These are phyloP conservation scores for Syrphus vitripennis DNA, from an alignment of 2,888 invertebrate genomes.

Conservation along the genomic window DNA sequence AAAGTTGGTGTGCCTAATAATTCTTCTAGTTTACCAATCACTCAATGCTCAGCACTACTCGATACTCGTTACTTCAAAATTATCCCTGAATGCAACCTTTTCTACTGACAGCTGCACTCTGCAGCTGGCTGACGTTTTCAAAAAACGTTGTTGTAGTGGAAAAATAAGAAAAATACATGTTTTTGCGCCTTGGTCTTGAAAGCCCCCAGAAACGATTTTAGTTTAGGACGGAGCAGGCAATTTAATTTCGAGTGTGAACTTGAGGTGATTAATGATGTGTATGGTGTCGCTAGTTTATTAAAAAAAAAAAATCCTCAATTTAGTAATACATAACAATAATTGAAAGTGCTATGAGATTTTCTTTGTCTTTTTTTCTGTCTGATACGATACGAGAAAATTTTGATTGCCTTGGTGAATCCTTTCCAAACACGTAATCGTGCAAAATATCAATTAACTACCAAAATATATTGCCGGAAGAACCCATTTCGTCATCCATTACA, in stretches of 20 bases:
- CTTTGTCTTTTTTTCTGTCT: background rate
- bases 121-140: background rate
- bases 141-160: background rate
- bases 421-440: background rate
- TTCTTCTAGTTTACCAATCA: background rate
- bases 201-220: constrained; percentile 17
- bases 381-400: background rate
- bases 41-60: background rate
- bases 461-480: constrained; percentile 6
- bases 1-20: too few species aligned
- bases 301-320: background rate
- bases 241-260: constrained; percentile 15
- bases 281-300: background rate
- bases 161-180: constrained; percentile 1
- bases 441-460: background rate
- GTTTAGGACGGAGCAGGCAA: constrained; percentile 12
- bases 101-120: background rate
- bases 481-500: background rate
- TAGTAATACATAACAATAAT: background rate
- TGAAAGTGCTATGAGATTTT: background rate
- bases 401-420: background rate
- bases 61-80: background rate
- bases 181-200: constrained; percentile 48
- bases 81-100: background rate
- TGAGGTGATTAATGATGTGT: background rate